Evolutionary conservation across 2,888 invertebrate species (phyloP).

Genomic region (Caenorhabditis sinica): DNA sequence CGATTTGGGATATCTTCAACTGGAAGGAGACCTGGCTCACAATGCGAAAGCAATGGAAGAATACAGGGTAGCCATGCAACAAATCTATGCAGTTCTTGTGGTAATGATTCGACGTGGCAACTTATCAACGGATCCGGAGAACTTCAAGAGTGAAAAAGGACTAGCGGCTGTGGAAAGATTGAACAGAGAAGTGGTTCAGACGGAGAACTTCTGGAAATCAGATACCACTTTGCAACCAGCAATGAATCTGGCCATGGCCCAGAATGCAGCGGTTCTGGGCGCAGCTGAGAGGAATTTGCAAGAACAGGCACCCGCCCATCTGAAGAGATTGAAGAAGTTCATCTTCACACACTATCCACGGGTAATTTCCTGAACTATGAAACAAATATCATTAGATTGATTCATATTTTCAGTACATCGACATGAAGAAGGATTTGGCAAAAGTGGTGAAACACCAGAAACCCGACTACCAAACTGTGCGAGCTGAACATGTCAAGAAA

Average conservation of each 20-base stretch:
- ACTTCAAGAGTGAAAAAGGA: slow-evolving; percentile 43
- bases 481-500: slow-evolving; percentile 11
- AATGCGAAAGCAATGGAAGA: slow-evolving; percentile 35
- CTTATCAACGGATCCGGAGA: slow-evolving; percentile 23
- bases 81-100: slow-evolving; percentile 17
- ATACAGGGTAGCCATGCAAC: slow-evolving; percentile 45
- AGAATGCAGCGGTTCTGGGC: slow-evolving; percentile 37
- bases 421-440: slow-evolving; percentile 47
- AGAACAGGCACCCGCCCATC: slow-evolving; percentile 34
- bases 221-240: slow-evolving; percentile 52
- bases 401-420: slow-evolving; percentile 41
- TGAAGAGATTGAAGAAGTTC: slow-evolving; percentile 46
- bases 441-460: slow-evolving; percentile 23
- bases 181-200: slow-evolving; percentile 31
- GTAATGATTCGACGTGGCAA: slow-evolving; percentile 56
- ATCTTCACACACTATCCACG: slow-evolving; percentile 25
- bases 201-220: slow-evolving; percentile 49
- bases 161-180: slow-evolving; percentile 46
- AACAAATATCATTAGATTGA: not conserved
- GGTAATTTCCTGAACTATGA: not conserved
- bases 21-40: slow-evolving; percentile 12
- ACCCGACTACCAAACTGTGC: slow-evolving; percentile 31
- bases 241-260: slow-evolving; percentile 40
- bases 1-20: slow-evolving; percentile 13
- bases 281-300: slow-evolving; percentile 44